Conservation (phyloP, 2,797 vertebrate species). For the Apogon talboti region DNA sequence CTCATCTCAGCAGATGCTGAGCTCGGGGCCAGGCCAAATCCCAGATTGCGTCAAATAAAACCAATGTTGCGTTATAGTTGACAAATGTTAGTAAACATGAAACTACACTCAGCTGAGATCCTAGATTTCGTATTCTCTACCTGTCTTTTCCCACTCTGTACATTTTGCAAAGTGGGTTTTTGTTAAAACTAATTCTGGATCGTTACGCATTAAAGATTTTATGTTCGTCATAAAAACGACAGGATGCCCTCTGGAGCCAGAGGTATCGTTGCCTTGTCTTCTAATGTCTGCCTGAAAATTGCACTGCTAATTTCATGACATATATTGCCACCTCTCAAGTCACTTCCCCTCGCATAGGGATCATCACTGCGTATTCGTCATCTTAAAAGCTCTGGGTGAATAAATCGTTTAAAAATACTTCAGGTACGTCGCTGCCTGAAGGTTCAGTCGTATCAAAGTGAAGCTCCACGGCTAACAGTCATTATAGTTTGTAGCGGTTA, state of each 20-base stretch:
- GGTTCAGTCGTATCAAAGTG: conserved; percentile 19
- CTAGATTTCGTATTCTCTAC: background rate
- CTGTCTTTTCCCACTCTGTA: conserved; percentile 10
- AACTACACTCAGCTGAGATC: conserved; percentile 19
- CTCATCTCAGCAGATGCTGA: conserved; percentile 54
- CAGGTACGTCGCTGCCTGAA: conserved; percentile 4
- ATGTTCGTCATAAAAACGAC: conserved; percentile 68
- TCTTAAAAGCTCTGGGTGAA: conserved; percentile 38
- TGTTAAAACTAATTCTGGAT: conserved; percentile 59
- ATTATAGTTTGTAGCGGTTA: conserved; percentile 9
- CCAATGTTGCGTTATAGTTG: conserved; percentile 27
- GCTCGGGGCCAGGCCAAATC: conserved; percentile 47
- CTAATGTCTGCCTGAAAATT: conserved; percentile 60
- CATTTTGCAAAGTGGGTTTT: conserved; percentile 43
- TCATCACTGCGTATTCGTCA: conserved; percentile 36
- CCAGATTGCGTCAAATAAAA: conserved; percentile 56
- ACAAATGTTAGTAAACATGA: conserved; percentile 48
- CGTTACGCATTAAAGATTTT: conserved; percentile 66
- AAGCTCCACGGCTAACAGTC: conserved; percentile 1
- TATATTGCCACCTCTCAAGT: conserved; percentile 47
- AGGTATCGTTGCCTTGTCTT: conserved; percentile 59
- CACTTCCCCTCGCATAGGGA: conserved; percentile 30
- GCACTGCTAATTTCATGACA: conserved; percentile 63
- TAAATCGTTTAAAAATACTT: conserved; percentile 37
- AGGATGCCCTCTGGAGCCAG: conserved; percentile 48